Conservation (phyloP, 2,888 invertebrate genomes). For the Seira musarum region DNA sequence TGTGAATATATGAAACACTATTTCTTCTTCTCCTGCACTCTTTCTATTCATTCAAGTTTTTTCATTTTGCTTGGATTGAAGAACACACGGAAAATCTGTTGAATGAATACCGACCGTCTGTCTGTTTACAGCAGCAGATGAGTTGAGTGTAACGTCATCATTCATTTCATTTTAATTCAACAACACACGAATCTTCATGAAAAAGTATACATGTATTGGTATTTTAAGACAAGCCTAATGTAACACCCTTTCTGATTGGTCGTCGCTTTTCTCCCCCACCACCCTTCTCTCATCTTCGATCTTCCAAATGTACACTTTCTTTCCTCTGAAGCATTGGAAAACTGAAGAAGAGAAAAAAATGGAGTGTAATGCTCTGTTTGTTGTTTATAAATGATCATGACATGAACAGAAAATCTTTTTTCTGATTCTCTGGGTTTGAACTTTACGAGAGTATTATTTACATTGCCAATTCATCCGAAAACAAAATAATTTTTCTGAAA, state of each 20-base stretch:
- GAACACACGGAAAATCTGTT: too few species aligned
- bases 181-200: slow-evolving; percentile 18
- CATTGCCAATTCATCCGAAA: background rate
- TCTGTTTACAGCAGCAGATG: too few species aligned
- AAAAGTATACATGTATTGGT: background rate
- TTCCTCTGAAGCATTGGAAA: background rate
- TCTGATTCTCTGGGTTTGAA: background rate
- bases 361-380: background rate
- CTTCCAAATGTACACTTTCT: background rate
- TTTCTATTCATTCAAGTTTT: too few species aligned
- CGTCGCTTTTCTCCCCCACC: slow-evolving; percentile 37
- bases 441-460: background rate
- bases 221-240: slow-evolving; percentile 22
- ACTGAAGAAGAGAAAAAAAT: background rate
- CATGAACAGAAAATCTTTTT: background rate
- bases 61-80: too few species aligned
- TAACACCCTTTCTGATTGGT: slow-evolving; percentile 27
- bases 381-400: background rate
- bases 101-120: slow-evolving; percentile 12
- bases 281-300: slow-evolving; percentile 41
- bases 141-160: slow-evolving; percentile 45
- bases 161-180: background rate
- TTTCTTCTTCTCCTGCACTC: too few species aligned
- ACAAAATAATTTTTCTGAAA: background rate
- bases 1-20: too few species aligned